A percentile compares a stretch with the other conserved stretches of the same genome.
These are phyloP conservation scores for Chauna torquata DNA, from an alignment of 2,113 vertebrate species.

Conservation along the genomic window DNA sequence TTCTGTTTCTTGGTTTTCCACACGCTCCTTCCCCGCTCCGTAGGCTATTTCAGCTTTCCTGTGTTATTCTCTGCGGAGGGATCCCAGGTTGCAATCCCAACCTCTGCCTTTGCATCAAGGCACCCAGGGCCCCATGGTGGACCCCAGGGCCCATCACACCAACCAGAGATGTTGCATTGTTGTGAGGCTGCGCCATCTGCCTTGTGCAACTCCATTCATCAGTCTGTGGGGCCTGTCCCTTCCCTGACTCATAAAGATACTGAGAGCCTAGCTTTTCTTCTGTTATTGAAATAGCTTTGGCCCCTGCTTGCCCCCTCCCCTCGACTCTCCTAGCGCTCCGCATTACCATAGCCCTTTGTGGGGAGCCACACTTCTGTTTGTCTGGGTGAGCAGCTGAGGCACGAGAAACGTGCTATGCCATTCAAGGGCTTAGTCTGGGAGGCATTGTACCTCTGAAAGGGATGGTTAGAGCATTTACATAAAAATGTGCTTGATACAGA, in stretches of 20 bases:
- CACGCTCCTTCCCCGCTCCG: accelerated
- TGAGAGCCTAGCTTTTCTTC: background rate
- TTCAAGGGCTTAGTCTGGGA: slow-evolving; percentile 46
- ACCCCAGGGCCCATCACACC: background rate
- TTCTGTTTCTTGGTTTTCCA: background rate
- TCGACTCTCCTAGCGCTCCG: background rate
- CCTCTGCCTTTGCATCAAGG: background rate
- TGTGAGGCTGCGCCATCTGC: background rate
- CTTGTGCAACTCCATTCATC: background rate
- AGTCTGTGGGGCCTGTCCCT: background rate
- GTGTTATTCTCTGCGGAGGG: background rate
- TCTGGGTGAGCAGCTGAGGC: slow-evolving; percentile 68
- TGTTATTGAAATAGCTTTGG: slow-evolving; percentile 26
- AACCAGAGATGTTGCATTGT: background rate
- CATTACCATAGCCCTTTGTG: slow-evolving; percentile 61
- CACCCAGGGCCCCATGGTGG: accelerated
- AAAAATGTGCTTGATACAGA: slow-evolving; percentile 69
- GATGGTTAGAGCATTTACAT: slow-evolving; percentile 64
- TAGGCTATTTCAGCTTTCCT: background rate
- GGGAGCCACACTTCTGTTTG: slow-evolving; percentile 65
- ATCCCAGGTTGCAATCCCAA: background rate
- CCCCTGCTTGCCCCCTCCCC: slow-evolving; percentile 29
- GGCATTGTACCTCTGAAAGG: slow-evolving; percentile 65
- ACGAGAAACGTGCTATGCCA: slow-evolving; percentile 48
- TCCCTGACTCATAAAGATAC: background rate